These are phyloP conservation scores for Caracal caracal DNA, from an alignment of 2,113 vertebrate genomes.

Conservation along the genomic window DNA sequence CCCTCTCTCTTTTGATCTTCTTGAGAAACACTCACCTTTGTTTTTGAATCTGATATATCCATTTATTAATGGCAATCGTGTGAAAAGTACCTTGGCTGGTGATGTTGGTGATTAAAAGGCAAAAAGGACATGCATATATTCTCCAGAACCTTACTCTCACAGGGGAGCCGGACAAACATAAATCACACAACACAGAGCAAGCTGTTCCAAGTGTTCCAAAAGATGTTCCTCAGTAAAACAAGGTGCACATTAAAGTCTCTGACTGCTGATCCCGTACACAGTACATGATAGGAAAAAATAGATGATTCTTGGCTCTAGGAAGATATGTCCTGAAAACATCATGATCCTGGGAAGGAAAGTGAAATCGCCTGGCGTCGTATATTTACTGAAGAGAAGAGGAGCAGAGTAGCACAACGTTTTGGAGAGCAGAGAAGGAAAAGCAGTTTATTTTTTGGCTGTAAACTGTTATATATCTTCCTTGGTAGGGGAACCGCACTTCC, in stretches of 20 bases:
- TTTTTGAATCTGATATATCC: background rate
- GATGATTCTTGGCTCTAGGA: background rate
- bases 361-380: background rate
- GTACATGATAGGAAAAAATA: background rate
- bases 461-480: background rate
- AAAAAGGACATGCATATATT: background rate
- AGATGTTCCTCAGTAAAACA: background rate
- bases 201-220: background rate
- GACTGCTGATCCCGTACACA: background rate
- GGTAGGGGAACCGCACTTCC: background rate
- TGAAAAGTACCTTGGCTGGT: background rate
- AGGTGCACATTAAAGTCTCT: background rate
- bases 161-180: background rate
- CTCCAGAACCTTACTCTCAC: background rate
- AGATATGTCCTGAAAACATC: background rate
- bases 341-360: background rate
- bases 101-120: background rate
- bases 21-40: background rate
- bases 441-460: background rate
- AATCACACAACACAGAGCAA: background rate
- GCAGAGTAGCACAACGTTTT: background rate
- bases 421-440: background rate
- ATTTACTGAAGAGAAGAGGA: background rate
- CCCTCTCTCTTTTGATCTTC: background rate
- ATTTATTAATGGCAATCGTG: background rate